A percentile compares a stretch with the other conserved stretches of the same genome.
Conservation (phyloP, 2,113 vertebrate species). For the Dryoscopus gambensis region DNA sequence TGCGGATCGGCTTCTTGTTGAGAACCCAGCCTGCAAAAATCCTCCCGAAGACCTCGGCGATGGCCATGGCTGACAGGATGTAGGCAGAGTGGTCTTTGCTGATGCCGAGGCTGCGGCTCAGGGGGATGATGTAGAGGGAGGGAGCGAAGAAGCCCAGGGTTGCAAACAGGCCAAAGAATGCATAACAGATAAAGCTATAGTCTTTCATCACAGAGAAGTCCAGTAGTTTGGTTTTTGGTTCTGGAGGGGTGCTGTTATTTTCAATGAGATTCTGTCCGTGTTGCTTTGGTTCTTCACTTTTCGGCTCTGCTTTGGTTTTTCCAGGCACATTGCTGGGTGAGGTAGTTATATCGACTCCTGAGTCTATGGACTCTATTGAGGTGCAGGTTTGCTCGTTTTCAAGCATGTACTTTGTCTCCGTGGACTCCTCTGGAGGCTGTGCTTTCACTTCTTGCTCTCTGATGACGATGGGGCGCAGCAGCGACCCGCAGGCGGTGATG, state of each 20-base stretch:
- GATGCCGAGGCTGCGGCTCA: conserved; percentile 85
- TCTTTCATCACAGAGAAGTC: conserved; percentile 91
- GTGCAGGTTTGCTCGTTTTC: conserved; percentile 88
- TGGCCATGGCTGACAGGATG: conserved; percentile 87
- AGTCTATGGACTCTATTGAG: conserved; percentile 89
- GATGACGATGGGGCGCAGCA: conserved; percentile 86
- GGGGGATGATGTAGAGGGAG: conserved; percentile 88
- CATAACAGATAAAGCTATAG: conserved; percentile 87
- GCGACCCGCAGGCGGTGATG: conserved; percentile 79
- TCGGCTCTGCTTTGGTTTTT: conserved; percentile 34
- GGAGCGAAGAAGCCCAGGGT: conserved; percentile 95
- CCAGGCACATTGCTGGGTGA: conserved; percentile 77
- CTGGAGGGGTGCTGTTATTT: not conserved
- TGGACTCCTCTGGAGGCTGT: conserved; percentile 47
- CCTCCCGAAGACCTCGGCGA: conserved; percentile 87
- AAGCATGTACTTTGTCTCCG: conserved; percentile 78
- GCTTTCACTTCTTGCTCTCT: conserved; percentile 39
- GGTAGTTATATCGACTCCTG: conserved; percentile 87
- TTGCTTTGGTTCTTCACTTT: conserved; percentile 60
- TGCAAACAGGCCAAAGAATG: conserved; percentile 92
- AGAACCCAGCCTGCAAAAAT: conserved; percentile 83
- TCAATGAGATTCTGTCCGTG: conserved; percentile 1
- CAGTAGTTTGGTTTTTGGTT: conserved; percentile 68
- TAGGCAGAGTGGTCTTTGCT: conserved; percentile 80
- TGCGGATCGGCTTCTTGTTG: conserved; percentile 76